Base-by-base conservation (phyloP, 2,113 vertebrate species). In the Perca fluviatilis region DNA sequence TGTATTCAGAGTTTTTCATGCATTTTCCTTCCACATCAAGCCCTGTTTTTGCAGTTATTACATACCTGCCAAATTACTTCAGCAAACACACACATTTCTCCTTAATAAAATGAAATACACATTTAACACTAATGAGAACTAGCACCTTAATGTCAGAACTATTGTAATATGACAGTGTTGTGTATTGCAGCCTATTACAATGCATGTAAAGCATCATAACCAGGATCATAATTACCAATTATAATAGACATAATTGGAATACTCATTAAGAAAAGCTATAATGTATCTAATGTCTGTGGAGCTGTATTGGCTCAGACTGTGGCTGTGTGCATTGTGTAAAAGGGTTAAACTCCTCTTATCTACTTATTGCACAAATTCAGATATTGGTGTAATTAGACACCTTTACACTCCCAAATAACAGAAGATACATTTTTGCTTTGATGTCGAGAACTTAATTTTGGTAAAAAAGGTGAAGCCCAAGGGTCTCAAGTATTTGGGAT, bases 91-190 rank as follows among this genome's bases (percentile, higher is more conserved):
- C 23, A 73, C 23, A 61, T 62, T 51, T 7, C 7, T 47, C 3
- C 5, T 57, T 85, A 74, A 64, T 83, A 63, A 72, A 68, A 76
- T 72, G 0, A 64, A 62, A 61, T 60, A 11, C 82, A 67, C n/a
- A 76, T 74, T 68, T 80, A 69, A 67, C 56, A 68, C 63, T 62
- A 50, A 66, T 84, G 53, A 71, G 21, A 67, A 54, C 43, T 11
- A 23, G 43, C 57, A 72, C 77, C 62, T 70, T 50, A 66, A 27
- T 87, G 79, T 82, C 65, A 85, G 74, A 82, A 27, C 61, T 62
- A 51, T 30, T 79, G n/a, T 60, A 47, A 64, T 36, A 57, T 73
- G 19, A 63, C 46, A 62, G 8, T 51, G 61, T 40, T 53, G 62
- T 70, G 54, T 75, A 50, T 68, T 76, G 56, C 65, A 57, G 7